Evolutionary conservation across 2,113 vertebrate species (phyloP).

Genomic region (Hylia prasina): DNA sequence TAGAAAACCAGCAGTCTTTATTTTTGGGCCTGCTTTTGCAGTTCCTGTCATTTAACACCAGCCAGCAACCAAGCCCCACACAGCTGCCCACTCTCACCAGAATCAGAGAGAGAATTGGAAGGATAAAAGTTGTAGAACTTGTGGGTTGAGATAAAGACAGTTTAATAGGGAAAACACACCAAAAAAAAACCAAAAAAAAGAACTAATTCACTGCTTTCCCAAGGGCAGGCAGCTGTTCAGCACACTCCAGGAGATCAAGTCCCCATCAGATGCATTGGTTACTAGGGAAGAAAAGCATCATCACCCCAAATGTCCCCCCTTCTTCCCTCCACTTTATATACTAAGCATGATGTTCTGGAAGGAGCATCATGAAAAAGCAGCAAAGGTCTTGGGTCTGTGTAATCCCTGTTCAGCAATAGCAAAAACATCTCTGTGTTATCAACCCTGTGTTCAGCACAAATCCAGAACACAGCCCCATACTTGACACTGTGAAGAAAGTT

Average conservation of each 20-base stretch:
- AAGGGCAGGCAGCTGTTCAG: not conserved
- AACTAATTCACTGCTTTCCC: not conserved
- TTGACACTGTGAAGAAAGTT: not conserved
- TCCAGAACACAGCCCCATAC: not conserved
- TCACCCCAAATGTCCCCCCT: too few species aligned
- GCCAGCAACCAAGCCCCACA: not conserved
- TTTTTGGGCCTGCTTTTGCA: not conserved
- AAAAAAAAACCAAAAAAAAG: not conserved
- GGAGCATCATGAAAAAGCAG: too few species aligned
- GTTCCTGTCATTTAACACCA: not conserved
- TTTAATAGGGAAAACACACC: not conserved
- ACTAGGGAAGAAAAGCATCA: fast-evolving
- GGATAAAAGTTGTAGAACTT: not conserved
- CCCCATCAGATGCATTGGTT: fast-evolving
- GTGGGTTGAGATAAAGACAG: not conserved
- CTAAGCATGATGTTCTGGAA: not conserved
- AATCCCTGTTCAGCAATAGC: not conserved
- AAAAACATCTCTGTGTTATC: not conserved
- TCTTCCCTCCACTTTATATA: not conserved
- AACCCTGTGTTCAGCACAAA: not conserved
- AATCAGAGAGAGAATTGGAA: not conserved
- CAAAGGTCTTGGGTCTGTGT: not conserved
- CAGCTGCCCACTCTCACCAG: not conserved
- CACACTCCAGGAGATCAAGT: not conserved
- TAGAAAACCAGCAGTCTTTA: not conserved